Evolutionary conservation across 2,113 vertebrate genomes (phyloP), one percentile per base, ranked within the genome.

Genomic region (Mus pahari): DNA sequence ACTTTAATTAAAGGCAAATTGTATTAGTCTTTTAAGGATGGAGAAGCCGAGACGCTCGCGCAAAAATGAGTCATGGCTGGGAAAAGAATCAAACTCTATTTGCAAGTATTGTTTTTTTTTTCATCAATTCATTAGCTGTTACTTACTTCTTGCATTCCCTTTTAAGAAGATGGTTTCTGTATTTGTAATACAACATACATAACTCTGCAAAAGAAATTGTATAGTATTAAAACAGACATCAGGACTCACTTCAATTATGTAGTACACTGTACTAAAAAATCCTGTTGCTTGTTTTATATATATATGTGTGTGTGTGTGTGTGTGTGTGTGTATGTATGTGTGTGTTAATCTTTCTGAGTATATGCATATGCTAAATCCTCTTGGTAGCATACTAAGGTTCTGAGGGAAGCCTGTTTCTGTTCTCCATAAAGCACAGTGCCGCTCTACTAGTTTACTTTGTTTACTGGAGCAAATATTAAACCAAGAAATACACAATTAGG

Each of bases 1-100:
- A 62, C 68, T 87, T 94, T 94, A 96, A 97, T 95, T 96, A 96
- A 94, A 92, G 73, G 53, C 68, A 73, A 95, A 86, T 50, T 89
- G 62, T 94, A 96, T 94, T 87, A 87, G 86, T 92, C 83, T 95
- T 89, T 45, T 83, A 73, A 90, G 62, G 53, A 71, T 89, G 77
- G 95, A 94, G 84, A 97, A 92, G 81, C 33, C 79, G 82, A 91
- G 73, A 89, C 4, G 11, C 42, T 53, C 70, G 12, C 50, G 90
- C 73, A 82, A 88, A 88, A 96, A 86, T 96, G 91, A 97, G 39
- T 94, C 94, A 74, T 0, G 48, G 79, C 19, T 66, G 13, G 22
- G 62, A 62, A 42, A 92, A 89, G 24, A 28, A 4, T 86, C 58
- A 42, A 60, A 60, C 60, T 71, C 68, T 81, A 10, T 13, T 42